These are phyloP conservation scores for Lissocephala sabroskyi DNA, from an alignment of 2,888 invertebrate species.

Conservation along the genomic window DNA sequence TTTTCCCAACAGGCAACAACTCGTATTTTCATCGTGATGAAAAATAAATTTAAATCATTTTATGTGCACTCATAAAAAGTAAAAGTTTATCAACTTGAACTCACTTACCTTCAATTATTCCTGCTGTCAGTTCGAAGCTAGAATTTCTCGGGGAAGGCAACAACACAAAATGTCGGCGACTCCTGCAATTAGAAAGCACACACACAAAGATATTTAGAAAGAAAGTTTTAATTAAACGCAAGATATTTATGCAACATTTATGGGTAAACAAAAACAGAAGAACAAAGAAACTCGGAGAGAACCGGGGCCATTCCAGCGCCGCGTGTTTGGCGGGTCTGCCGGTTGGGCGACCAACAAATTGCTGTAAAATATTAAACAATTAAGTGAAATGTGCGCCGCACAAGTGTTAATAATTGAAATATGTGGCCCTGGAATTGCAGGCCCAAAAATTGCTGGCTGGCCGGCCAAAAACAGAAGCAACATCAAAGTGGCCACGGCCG, in stretches of 20 bases:
- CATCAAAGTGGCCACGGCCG: slow-evolving; percentile 37
- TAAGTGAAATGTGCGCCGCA: slow-evolving; percentile 35
- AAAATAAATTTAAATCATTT: too few species aligned
- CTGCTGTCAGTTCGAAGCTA: too few species aligned
- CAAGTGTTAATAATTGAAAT: slow-evolving; percentile 62
- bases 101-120: too few species aligned
- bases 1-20: too few species aligned
- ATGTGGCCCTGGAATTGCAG: not conserved
- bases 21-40: too few species aligned
- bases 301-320: slow-evolving; percentile 11
- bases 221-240: slow-evolving; percentile 50
- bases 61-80: too few species aligned
- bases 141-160: too few species aligned
- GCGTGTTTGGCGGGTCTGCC: too few species aligned
- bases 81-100: too few species aligned
- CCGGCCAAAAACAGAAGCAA: not conserved
- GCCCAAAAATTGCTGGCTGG: too few species aligned
- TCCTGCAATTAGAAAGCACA: slow-evolving; percentile 23
- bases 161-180: too few species aligned
- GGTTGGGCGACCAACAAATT: slow-evolving; percentile 24
- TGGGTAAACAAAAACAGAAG: slow-evolving; percentile 21
- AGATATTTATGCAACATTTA: slow-evolving; percentile 47
- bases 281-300: slow-evolving; percentile 6
- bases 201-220: not conserved
- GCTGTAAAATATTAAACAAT: slow-evolving; percentile 51